Evolutionary conservation across 2,113 vertebrate genomes (phyloP), one percentile per base, ranked within the genome.

Genomic region (Tylochromis polylepis): DNA sequence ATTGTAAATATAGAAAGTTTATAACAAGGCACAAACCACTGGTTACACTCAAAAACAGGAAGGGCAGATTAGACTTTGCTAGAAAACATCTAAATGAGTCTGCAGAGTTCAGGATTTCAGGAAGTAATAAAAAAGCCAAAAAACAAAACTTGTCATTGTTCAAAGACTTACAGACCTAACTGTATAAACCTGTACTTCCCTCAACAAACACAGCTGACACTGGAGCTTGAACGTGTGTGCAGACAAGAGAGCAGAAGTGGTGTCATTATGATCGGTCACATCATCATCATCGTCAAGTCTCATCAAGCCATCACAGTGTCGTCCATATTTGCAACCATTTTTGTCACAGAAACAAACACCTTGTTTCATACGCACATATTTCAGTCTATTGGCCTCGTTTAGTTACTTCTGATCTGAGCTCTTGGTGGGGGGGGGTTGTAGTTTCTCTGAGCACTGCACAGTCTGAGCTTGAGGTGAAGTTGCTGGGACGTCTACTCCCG

Each of bases 1-100:
- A 36, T 38, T 0, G 0, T 22, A 38, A 0, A 67, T 2, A 14
- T 5, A 22, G 60, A 0, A 60, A 11, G 34, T 67, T 38, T 67
- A 38, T 38, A 22, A 1, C 34, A 67, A 67, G n/a, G 62, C 34
- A 14, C 34, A 67, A 67, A 67, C 62, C 34, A 22, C 62, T 67
- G 20, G 34, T 41, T 67, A 41, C 34, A 11, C 62, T 67, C 34
- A 38, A 67, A 38, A 67, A 67, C 31, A 22, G 31, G 36, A 67
- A 41, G 62, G 20, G 12, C 0, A 67, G 20, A 67, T 38, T 14
- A 12, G 16, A 36, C 34, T 38, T 67, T 14, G 20, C 62, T 38
- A 67, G 62, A 67, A 67, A 38, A 65, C 34, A 67, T 38, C 34
- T 67, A 22, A 2, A 22, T 22, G 34, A 67, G 20, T 38, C 20